Base-by-base conservation (phyloP, 2,113 vertebrate species). In the Sturnira hondurensis region DNA sequence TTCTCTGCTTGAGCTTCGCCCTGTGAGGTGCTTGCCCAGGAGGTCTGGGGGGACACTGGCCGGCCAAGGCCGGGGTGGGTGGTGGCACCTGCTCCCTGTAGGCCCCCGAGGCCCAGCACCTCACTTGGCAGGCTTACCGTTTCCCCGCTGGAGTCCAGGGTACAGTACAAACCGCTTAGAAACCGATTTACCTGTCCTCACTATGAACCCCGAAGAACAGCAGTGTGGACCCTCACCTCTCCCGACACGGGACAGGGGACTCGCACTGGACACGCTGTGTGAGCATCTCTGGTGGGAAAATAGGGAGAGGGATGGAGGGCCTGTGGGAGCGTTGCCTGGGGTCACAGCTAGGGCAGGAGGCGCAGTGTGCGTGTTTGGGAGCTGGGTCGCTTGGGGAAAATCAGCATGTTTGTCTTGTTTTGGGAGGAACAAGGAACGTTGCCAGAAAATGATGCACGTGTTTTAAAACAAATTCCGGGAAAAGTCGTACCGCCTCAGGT, bases 341-440 rank as follows among this genome's bases (percentile, higher is more conserved):
- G 38, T 76, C 10, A 24, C 71, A 31, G 26, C 73, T 20, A 26
- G 11, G 43, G 74, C 45, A 22, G 28, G 86, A 43, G 17, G 41
- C 80, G 28, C 54, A 56, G 67, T 93, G 33, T 82, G 33, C 91
- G 81, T 77, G 54, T 76, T 33, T 76, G 54, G 67, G 80, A 41
- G 50, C 68, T 22, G 1, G 74, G 24, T 47, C 38, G 83, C 71
- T 92, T 61, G 84, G 36, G 41, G 67, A 45, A 38, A 56, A 87
- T 87, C 33, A 54, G 33, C 22, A 87, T 56, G 24, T 50, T 28
- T 65, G 70, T 56, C 65, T 94, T 50, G 56, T 89, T 80, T 28
- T 19, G 54, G 89, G 45, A 70, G 45, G 80, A 94, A 92, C 91
- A 96, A 36, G 22, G 50, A 58, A n/a, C 67, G 67, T 97, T 94